Evolutionary conservation across 2,797 vertebrate genomes (phyloP), one percentile per base, ranked within the genome.

Genomic region (Otolemur crassicaudatus): DNA sequence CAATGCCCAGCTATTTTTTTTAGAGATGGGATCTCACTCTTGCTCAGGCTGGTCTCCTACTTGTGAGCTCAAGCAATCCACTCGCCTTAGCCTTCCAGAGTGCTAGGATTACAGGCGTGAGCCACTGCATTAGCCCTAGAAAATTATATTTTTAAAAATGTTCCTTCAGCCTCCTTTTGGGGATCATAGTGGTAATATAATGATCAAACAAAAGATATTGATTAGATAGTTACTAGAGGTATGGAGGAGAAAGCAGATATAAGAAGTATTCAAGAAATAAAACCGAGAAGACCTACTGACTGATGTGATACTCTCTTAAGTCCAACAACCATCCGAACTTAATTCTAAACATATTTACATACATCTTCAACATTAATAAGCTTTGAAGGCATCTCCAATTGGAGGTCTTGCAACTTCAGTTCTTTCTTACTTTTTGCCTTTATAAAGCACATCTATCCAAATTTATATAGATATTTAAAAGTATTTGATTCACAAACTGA

Each of bases 371-470:
- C 40, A 92, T 43, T 82, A 90, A 34, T 22, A 77, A 87, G 29
- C n/a, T 90, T 43, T 56, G 49, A 94, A 91, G 12, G 3, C 58
- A 85, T 82, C 60, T 93, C 65, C 27, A 79, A 53, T 49, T 73
- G 69, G 23, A 31, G 20, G 16, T 82, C 70, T 65, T 69, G 17
- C 2, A 82, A 91, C n/a, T 56, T 58, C 22, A 82, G 20, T 82
- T 84, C 61, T 94, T 70, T 16, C 46, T 87, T 60, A 61, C 14
- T 61, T 88, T 87, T 83, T 95, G n/a, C 20, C 40, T 87, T 75
- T 90, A 56, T n/a, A 53, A 23, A 70, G 40, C 23, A 76, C 31
- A 91, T 2, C 19, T 83, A 75, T 13, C 31, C 43, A 82, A 86
- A 86, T 31, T 53, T 20, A 61, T 65, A 81, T 65, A 86, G 34